Percentiles rank a stretch among this genome's conserved stretches.
These are phyloP conservation scores for Brachionus manjavacas DNA, from an alignment of 1,140 invertebrate genomes.

Conservation along the genomic window DNA sequence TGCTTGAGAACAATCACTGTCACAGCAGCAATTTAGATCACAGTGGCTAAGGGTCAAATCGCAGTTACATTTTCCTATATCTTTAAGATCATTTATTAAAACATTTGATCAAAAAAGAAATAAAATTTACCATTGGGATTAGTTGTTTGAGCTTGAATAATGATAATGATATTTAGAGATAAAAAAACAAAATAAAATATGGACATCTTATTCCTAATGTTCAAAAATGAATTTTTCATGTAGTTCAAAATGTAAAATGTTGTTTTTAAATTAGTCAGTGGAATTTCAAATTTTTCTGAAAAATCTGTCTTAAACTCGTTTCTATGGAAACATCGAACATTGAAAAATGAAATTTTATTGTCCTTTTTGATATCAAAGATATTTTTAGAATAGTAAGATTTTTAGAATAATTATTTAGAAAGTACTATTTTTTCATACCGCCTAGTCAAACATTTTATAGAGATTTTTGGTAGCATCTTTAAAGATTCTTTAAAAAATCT, in stretches of 20 bases:
- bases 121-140: background rate
- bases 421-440: too few species aligned
- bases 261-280: background rate
- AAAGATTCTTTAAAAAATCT: too few species aligned
- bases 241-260: background rate
- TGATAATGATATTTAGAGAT: background rate
- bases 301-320: background rate
- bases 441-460: too few species aligned
- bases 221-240: background rate
- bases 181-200: background rate
- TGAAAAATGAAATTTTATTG: background rate
- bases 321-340: background rate
- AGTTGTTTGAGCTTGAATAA: too few species aligned
- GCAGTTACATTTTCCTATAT: constrained; percentile 3
- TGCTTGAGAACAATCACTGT: background rate
- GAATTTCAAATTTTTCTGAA: background rate
- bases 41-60: background rate
- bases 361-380: background rate
- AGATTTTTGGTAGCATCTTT: too few species aligned
- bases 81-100: background rate
- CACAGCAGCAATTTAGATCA: constrained; percentile 21
- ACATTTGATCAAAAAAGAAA: background rate
- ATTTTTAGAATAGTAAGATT: background rate
- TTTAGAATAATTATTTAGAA: too few species aligned
- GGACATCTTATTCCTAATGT: background rate